A percentile compares a stretch with the other conserved stretches of the same genome.
These are phyloP conservation scores for Chrysolina haemoptera DNA, from an alignment of 2,888 invertebrate species.

Conservation along the genomic window DNA sequence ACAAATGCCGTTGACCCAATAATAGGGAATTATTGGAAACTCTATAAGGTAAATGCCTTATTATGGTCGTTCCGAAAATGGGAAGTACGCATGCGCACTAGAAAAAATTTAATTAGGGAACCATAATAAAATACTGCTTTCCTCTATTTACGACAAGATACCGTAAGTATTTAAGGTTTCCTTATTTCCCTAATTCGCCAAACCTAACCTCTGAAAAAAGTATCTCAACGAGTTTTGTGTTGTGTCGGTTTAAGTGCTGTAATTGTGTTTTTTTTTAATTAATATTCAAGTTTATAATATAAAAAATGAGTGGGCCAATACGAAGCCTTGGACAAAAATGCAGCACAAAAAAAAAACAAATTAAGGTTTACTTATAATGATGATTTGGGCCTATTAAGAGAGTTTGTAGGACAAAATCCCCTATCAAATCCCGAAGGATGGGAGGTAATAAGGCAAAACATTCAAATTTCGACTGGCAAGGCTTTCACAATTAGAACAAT, in stretches of 20 bases:
- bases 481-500: neutral
- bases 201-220: neutral
- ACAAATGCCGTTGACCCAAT: too few relatives aligned
- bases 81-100: neutral
- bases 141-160: neutral
- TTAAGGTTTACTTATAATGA: neutral
- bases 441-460: slow-evolving; percentile 10
- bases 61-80: neutral
- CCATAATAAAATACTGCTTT: neutral
- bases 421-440: neutral
- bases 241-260: too few relatives aligned
- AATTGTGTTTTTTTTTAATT: neutral
- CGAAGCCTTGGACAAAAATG: neutral
- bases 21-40: neutral
- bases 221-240: neutral
- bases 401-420: too few relatives aligned
- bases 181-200: neutral
- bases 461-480: slow-evolving; percentile 5
- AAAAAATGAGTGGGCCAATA: neutral
- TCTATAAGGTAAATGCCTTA: neutral
- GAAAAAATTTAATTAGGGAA: neutral
- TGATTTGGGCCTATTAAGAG: too few relatives aligned
- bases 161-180: neutral
- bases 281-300: neutral
- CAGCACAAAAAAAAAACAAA: neutral